A percentile compares a stretch with the other conserved stretches of the same genome.
Evolutionary conservation across 2,113 vertebrate species (phyloP).

Genomic region (Mustela lutreola): DNA sequence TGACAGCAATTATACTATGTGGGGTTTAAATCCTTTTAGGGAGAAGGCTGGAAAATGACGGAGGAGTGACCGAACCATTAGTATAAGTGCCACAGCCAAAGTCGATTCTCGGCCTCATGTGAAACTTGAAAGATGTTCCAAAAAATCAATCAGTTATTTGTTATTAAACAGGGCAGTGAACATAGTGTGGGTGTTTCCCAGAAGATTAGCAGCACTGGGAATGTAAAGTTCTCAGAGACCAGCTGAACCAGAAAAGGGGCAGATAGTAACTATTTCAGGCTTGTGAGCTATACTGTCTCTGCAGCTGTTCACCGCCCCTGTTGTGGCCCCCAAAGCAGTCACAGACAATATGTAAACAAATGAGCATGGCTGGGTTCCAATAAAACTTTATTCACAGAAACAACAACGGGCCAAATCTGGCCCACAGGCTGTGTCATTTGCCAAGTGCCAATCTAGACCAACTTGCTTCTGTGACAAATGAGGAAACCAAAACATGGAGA

Average conservation of each 20-base stretch:
- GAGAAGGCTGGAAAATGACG: not conserved
- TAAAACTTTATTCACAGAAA: slow-evolving; percentile 27
- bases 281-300: not conserved
- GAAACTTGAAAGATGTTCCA: not conserved
- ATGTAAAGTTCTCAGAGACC: not conserved
- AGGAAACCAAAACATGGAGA: not conserved
- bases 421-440: not conserved
- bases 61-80: not conserved
- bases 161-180: not conserved
- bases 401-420: not conserved
- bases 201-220: not conserved
- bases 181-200: not conserved
- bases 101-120: not conserved
- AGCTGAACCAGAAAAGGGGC: not conserved
- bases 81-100: not conserved
- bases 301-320: not conserved
- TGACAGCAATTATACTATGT: not conserved
- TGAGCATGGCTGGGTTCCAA: not conserved
- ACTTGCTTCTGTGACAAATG: not conserved
- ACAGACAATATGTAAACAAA: not conserved
- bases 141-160: not conserved
- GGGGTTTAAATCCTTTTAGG: not conserved
- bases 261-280: not conserved
- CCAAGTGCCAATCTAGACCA: not conserved
- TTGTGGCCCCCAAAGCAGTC: too few relatives aligned